Conservation (phyloP, 2,797 vertebrate species). For the Gorsachius magnificus region DNA sequence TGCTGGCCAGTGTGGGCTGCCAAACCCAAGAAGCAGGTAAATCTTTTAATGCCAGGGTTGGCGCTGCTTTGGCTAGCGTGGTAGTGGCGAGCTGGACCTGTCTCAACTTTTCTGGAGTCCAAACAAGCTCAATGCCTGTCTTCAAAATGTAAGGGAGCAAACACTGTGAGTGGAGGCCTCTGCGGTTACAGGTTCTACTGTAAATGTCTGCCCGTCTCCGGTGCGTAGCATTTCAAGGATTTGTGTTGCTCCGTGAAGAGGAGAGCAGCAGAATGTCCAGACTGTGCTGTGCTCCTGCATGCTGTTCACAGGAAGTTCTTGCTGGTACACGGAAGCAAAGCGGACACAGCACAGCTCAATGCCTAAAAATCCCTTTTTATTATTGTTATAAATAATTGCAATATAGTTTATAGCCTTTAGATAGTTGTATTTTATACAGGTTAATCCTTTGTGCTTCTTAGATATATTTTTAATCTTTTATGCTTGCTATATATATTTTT, state of each 20-base stretch:
- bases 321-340: not conserved
- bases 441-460: not conserved
- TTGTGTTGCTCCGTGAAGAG: not conserved
- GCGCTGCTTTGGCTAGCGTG: not conserved
- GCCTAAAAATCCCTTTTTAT: not conserved
- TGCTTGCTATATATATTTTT: no score
- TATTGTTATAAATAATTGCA: not conserved
- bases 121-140: not conserved
- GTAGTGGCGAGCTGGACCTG: not conserved
- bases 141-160: not conserved
- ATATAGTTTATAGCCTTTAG: not conserved
- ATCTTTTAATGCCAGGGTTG: not conserved
- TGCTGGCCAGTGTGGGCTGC: not conserved
- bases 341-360: not conserved
- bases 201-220: no score
- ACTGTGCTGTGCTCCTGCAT: not conserved
- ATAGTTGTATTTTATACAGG: not conserved
- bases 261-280: not conserved
- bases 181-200: not conserved
- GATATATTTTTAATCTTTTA: not conserved
- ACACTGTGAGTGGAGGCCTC: not conserved
- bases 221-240: rapidly evolving
- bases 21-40: not conserved
- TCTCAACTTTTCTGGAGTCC: not conserved
- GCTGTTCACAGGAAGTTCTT: no score